A percentile compares a stretch with the other conserved stretches of the same genome.
These are phyloP conservation scores for Cataglyphis albicans DNA, from an alignment of 2,888 invertebrate genomes.

Conservation along the genomic window DNA sequence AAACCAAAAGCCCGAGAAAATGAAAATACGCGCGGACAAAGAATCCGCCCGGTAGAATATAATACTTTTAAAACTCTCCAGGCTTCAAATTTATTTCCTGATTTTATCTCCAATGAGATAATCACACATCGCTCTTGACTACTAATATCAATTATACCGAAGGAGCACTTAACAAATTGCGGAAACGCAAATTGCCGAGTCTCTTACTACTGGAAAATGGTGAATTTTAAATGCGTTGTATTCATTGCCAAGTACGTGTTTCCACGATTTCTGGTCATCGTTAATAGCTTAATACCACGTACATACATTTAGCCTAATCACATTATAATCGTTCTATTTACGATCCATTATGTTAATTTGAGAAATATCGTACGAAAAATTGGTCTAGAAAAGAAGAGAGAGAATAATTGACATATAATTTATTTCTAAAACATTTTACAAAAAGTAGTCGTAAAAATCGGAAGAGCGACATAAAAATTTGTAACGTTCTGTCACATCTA, in stretches of 20 bases:
- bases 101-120: background rate
- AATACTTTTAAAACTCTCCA: background rate
- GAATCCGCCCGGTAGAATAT: slow-evolving; percentile 5
- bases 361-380: background rate
- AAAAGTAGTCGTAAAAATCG: background rate
- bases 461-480: background rate
- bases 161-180: slow-evolving; percentile 44
- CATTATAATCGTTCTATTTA: background rate
- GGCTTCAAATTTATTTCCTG: slow-evolving; percentile 11
- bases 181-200: background rate
- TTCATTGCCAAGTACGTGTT: slow-evolving; percentile 13
- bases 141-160: slow-evolving; percentile 11
- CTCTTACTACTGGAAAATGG: background rate
- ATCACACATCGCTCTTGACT: background rate
- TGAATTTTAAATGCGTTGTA: background rate
- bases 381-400: background rate
- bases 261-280: slow-evolving; percentile 21
- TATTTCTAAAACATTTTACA: background rate
- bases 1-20: slow-evolving; percentile 45
- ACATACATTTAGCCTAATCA: background rate
- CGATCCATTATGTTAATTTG: background rate
- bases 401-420: background rate
- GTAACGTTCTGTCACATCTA: background rate
- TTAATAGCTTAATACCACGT: background rate
- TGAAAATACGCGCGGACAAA: slow-evolving; percentile 32